Evolutionary conservation across 2,888 invertebrate species (phyloP), one percentile per base, ranked within the genome.

Genomic region (Phengaris alcon): DNA sequence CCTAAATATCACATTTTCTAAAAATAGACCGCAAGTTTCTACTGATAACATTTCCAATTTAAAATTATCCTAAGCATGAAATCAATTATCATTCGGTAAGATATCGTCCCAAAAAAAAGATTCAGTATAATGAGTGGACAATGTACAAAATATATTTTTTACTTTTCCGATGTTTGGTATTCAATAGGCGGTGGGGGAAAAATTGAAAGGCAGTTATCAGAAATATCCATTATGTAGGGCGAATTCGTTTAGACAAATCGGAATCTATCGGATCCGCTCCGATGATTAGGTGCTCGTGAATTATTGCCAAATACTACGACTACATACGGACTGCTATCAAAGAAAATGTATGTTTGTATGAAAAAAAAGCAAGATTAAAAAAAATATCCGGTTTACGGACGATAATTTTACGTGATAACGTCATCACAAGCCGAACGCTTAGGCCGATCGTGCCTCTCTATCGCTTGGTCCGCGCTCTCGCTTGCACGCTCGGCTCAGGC

Each of bases 191-290:
- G 15, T 46, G 48, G 70, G 22, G 75, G 59, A 22, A 35, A 59
- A 74, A 48, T 75, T 52, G 70, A 15, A 51, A 64, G 81, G 82
- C 81, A 83, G 79, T 83, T 81, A 81, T 82, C 82, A 85, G 87
- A 87, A 81, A 87, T 85, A 88, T 87, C 79, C 54, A 72, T 54
- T 72, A 35, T 72, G 35, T 22, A 54, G 72, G 51, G 81, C 80
- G 82, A 80, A 77, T 79, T 82, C 80, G 80, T 79, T 77, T 81
- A 81, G 85, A 89, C 85, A 86, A 88, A 89, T 89, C 84, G 87
- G 83, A 84, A 87, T 86, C 84, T 86, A 84, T 85, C 81, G 83
- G 86, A 85, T 87, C 83, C 83, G 81, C 82, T 80, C 83, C 80
- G 84, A 84, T 84, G 87, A 89, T 88, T 87, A 64, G 44, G 13